Base-by-base conservation (phyloP, 2,113 vertebrate genomes). In the Corvus hawaiiensis region DNA sequence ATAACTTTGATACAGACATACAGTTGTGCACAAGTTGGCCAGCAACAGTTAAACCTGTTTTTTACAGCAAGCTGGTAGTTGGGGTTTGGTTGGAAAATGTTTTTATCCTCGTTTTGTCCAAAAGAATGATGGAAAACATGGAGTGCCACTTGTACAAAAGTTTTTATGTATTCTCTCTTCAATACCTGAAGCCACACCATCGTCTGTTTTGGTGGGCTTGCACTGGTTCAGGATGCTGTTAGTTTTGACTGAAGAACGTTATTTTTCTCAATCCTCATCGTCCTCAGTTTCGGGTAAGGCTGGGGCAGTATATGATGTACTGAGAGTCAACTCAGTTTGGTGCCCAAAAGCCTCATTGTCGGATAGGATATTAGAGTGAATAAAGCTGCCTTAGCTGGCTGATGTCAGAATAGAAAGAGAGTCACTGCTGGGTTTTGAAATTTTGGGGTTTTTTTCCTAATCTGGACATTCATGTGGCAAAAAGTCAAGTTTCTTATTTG, bases 131-230 rank as follows among this genome's bases (percentile, higher is more conserved):
- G 22, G 13, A 26, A 82, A 59, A 56, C 1, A 1, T 2, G 2
- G n/a, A 28, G 15, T 39, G n/a, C 15, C 46, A 6, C 26, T 63
- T 37, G 9, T 28, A n/a, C 27, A 7, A 10, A 82, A 52, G 10
- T 28, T 93, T 84, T 77, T 37, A 20, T 2, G 0, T 3, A 4
- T 48, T 49, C 16, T 67, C 41, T 49, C 35, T 63, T 13, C 33
- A 26, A 20, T 59, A 37, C 26, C 10, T 61, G 61, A 82, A 89
- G 39, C 9, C 24, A 28, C 17, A 11, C 7, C 1, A 1, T 44
- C 0, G 0, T 64, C 54, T 0, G 0, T 48, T 66, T 84, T 58
- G n/a, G 9, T 71, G 46, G 18, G 39, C 30, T 89, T 89, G 35
- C 17, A 4, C 4, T 89, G 32, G 3, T 37, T 89, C 16, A 21